phyloP scores from a whole-genome alignment of 2,113 vertebrate species.

The Sturnira hondurensis region DNA sequence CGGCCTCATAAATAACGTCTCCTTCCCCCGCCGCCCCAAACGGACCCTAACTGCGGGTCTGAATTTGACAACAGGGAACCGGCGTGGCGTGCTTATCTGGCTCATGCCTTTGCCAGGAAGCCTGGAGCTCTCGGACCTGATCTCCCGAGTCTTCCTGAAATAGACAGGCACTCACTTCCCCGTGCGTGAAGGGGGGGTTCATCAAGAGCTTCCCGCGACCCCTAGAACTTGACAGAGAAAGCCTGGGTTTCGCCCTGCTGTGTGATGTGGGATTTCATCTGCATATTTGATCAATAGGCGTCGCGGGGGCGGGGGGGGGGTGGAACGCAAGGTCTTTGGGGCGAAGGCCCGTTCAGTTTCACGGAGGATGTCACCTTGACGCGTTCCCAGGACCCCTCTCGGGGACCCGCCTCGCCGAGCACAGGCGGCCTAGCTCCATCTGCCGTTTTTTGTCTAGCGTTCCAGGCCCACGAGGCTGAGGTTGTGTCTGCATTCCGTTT shows the following conservation, averaged over 20 bases:
- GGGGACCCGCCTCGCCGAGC: constrained; percentile 62
- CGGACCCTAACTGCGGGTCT: constrained; percentile 35
- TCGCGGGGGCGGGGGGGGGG: no score
- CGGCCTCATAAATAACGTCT: constrained; percentile 58
- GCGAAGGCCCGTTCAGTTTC: constrained; percentile 66
- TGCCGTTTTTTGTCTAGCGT: not conserved
- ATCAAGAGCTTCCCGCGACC: constrained; percentile 40
- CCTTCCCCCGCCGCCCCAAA: not conserved
- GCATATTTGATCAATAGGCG: constrained; percentile 77
- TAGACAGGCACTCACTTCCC: not conserved
- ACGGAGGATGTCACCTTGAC: constrained; percentile 66
- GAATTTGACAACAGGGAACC: constrained; percentile 68
- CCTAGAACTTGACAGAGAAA: constrained; percentile 55
- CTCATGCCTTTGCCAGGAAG: constrained; percentile 20
- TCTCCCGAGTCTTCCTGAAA: constrained; percentile 17
- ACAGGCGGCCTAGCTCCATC: not conserved
- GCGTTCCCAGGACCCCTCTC: constrained; percentile 38
- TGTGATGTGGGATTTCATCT: constrained; percentile 79
- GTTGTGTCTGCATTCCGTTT: not conserved
- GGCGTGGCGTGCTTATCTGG: constrained; percentile 68
- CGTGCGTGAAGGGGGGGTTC: constrained; percentile 60
- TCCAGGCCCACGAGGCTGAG: not conserved
- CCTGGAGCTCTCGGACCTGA: constrained; percentile 64
- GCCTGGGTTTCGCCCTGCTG: constrained; percentile 66
- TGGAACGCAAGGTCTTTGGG: constrained; percentile 77